These are phyloP conservation scores for Lasioglossum pauxillum DNA, from an alignment of 2,888 invertebrate species.

Conservation along the genomic window DNA sequence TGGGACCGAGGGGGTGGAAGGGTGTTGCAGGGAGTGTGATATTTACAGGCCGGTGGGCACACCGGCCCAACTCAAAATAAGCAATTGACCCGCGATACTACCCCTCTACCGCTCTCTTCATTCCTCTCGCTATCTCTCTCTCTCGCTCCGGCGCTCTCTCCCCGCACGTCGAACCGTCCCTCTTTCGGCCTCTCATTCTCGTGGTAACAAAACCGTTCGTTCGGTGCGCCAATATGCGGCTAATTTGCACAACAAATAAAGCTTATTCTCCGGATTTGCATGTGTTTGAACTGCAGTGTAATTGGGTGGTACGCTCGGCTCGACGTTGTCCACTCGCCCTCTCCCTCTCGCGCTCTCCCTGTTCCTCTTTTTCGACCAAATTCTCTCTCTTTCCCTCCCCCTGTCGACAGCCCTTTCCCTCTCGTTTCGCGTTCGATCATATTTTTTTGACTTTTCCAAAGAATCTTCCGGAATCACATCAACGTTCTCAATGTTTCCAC, in stretches of 20 bases:
- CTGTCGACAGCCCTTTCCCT: slow-evolving; percentile 11
- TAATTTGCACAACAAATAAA: slow-evolving; percentile 85
- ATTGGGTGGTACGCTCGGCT: slow-evolving; percentile 82
- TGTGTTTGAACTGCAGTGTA: slow-evolving; percentile 85
- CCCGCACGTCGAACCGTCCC: slow-evolving; percentile 36
- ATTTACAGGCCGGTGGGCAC: slow-evolving; percentile 75
- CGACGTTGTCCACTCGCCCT: slow-evolving; percentile 73
- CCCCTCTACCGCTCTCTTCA: slow-evolving; percentile 21
- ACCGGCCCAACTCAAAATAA: slow-evolving; percentile 80
- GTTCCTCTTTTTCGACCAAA: slow-evolving; percentile 11
- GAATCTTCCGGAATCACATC: not conserved
- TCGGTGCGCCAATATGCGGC: slow-evolving; percentile 83
- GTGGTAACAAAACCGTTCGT: slow-evolving; percentile 82
- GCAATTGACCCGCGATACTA: slow-evolving; percentile 80
- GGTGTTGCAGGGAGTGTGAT: slow-evolving; percentile 65
- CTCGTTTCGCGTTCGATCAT: not conserved
- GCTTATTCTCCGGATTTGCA: slow-evolving; percentile 84
- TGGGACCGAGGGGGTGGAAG: slow-evolving; percentile 9
- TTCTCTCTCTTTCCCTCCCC: not conserved
- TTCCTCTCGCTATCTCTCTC: not conserved
- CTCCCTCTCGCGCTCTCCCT: slow-evolving; percentile 61
- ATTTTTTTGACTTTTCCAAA: not conserved
- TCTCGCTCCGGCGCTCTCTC: slow-evolving; percentile 13
- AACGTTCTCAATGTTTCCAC: not conserved
- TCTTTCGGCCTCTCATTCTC: slow-evolving; percentile 69